phyloP scores from a whole-genome alignment of 37 sponge, comb jelly and placozoan genomes.

The Bolinopsis microptera region DNA sequence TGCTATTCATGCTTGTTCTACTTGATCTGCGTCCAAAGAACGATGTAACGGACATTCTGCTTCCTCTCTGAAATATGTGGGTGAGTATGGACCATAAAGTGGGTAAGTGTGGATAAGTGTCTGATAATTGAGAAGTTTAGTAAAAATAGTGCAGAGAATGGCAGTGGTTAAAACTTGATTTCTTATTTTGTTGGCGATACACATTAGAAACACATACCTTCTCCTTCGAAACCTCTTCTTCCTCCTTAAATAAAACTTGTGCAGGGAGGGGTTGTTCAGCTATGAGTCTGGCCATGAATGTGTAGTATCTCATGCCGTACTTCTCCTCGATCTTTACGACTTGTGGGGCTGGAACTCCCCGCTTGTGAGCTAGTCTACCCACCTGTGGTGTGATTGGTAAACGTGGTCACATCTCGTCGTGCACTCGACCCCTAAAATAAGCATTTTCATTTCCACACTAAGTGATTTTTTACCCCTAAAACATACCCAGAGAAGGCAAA shows the following conservation, averaged over 20 bases:
- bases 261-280: not conserved
- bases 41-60: slow-evolving; percentile 2
- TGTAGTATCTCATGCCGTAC: slow-evolving; percentile 26
- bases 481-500: not conserved
- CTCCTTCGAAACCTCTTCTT: not conserved
- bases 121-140: too few relatives aligned
- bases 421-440: too few relatives aligned
- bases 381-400: too few relatives aligned
- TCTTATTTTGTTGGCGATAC: too few relatives aligned
- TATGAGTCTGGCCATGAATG: not conserved
- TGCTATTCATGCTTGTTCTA: not conserved
- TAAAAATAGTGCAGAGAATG: too few relatives aligned
- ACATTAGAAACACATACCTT: not conserved
- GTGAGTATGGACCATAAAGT: too few relatives aligned
- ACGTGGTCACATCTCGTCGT: too few relatives aligned
- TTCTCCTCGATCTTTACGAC: slow-evolving; percentile 18
- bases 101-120: too few relatives aligned
- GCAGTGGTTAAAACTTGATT: too few relatives aligned
- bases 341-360: slow-evolving; percentile 16
- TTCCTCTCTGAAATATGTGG: not conserved
- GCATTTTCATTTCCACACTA: too few relatives aligned
- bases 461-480: too few relatives aligned
- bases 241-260: not conserved
- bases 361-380: slow-evolving; percentile 12
- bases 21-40: slow-evolving; percentile 22